These are phyloP conservation scores for Trematocara nigrifrons DNA, from an alignment of 2,113 vertebrate genomes.

Conservation along the genomic window DNA sequence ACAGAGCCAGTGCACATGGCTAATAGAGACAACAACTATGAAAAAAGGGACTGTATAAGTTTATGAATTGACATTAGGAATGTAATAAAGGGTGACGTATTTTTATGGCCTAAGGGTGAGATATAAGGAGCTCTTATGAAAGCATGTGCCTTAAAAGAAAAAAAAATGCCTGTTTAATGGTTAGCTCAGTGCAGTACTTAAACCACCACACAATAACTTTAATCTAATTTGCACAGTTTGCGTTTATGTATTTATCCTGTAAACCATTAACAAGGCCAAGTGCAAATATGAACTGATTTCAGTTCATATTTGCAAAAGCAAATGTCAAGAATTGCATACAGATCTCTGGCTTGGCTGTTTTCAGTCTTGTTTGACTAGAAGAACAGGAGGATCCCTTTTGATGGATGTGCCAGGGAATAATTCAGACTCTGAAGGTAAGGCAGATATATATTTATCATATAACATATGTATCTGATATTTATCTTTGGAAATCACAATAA, in stretches of 20 bases:
- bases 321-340: neutral
- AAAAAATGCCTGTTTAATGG: neutral
- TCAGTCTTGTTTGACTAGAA: neutral
- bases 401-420: neutral
- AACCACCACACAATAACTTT: neutral
- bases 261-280: neutral
- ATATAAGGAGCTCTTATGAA: neutral
- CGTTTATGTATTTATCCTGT: neutral
- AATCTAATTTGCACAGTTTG: neutral
- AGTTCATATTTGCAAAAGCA: neutral
- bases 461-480: neutral
- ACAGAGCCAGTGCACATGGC: constrained; percentile 9
- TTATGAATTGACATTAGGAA: neutral
- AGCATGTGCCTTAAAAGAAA: neutral
- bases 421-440: neutral
- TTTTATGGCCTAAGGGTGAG: neutral
- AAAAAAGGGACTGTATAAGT: neutral
- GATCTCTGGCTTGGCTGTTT: neutral
- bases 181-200: neutral
- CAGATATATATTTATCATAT: neutral
- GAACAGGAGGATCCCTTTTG: neutral
- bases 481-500: neutral
- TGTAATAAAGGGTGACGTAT: neutral
- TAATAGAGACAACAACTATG: neutral
- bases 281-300: neutral